Conservation (phyloP, 2,797 vertebrate species). For the Phalloptychus januarius region DNA sequence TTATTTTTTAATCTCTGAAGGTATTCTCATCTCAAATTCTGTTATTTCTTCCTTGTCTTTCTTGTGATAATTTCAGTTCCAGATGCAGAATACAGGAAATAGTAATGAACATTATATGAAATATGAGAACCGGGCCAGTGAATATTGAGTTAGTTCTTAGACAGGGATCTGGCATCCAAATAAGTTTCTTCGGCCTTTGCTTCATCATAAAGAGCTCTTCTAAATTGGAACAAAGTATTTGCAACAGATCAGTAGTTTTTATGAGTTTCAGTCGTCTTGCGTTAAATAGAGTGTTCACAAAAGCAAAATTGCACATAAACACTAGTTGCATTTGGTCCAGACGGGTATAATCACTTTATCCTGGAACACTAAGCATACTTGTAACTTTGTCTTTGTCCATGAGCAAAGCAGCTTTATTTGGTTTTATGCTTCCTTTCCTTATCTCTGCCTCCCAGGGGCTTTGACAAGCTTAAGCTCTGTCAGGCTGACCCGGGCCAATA, state of each 20-base stretch:
- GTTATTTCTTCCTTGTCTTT: conserved; percentile 46
- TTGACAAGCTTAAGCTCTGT: conserved; percentile 56
- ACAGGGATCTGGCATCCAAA: conserved; percentile 25
- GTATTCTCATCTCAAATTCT: conserved; percentile 40
- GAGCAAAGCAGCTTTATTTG: conserved; percentile 73
- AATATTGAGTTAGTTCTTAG: conserved; percentile 35
- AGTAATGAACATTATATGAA: conserved; percentile 58
- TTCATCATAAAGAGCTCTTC: neutral
- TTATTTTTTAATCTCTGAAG: conserved; percentile 3
- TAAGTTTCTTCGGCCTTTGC: neutral
- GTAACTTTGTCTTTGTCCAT: conserved; percentile 58
- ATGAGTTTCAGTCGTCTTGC: neutral
- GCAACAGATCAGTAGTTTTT: neutral
- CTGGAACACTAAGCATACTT: conserved; percentile 45
- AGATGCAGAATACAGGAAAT: conserved; percentile 48
- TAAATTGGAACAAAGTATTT: conserved; percentile 2
- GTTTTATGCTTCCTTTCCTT: conserved; percentile 66
- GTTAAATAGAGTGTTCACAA: neutral
- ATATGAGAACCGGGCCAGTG: conserved; percentile 57
- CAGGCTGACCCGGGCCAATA: conserved; percentile 54
- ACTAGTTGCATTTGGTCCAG: conserved; percentile 33
- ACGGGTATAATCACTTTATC: conserved; percentile 58
- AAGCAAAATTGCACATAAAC: conserved; percentile 16
- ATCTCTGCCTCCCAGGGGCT: conserved; percentile 63
- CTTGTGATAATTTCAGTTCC: conserved; percentile 62